Evolutionary conservation across 37 sponge, comb jelly and placozoan species (phyloP).

Genomic region (Dysidea cf. avara): DNA sequence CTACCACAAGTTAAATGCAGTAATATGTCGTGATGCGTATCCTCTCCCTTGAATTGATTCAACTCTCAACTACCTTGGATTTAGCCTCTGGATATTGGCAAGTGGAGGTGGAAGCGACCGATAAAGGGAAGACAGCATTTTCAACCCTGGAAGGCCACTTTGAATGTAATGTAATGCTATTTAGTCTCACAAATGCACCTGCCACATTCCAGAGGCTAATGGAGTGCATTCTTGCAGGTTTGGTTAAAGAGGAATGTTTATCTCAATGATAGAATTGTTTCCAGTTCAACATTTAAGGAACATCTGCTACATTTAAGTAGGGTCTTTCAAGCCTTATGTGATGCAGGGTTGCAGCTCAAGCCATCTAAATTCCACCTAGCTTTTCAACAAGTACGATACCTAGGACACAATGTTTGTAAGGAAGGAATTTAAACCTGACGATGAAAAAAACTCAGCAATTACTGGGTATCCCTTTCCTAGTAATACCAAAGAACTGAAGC

Average conservation of each 20-base stretch:
- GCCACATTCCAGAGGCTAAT: not conserved
- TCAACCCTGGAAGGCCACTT: not conserved
- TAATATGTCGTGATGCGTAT: not conserved
- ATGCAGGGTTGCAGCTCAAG: conserved; percentile 1
- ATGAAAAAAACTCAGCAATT: too few relatives aligned
- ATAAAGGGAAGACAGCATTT: conserved; percentile 4
- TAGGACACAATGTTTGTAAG: too few relatives aligned
- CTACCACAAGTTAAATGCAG: too few relatives aligned
- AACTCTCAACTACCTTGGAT: conserved; percentile 1
- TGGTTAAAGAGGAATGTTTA: not conserved
- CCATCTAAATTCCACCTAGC: not conserved
- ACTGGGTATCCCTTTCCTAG: too few relatives aligned
- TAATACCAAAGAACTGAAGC: too few relatives aligned
- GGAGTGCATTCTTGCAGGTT: not conserved
- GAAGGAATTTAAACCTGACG: too few relatives aligned
- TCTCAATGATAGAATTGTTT: not conserved
- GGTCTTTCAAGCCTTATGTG: not conserved
- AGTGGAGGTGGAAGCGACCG: not conserved
- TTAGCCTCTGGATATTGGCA: conserved; percentile 6
- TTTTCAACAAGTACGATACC: too few relatives aligned
- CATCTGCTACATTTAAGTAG: not conserved
- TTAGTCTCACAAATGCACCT: conserved; percentile 6
- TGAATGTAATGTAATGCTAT: conserved; percentile 6
- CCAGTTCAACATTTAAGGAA: not conserved
- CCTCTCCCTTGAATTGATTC: not conserved